Evolutionary conservation across 2,888 invertebrate genomes (phyloP), one percentile per base, ranked within the genome.

Genomic region (Trisateles emortualis): DNA sequence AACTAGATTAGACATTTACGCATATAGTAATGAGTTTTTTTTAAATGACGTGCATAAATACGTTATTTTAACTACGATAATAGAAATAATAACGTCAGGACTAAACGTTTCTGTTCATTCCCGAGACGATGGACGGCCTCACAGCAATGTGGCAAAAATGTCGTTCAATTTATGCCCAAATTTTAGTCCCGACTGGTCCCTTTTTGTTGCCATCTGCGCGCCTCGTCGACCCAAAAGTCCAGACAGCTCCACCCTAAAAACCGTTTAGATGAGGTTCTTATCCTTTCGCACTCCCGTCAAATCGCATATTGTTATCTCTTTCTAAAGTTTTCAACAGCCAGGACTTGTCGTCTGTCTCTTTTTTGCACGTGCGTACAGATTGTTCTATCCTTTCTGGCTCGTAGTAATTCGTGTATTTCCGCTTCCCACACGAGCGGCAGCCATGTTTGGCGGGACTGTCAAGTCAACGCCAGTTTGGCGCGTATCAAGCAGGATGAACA

Each of bases 171-270:
- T 91, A 90, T 90, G 81, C 88, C 88, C 86, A 86, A 91, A 90
- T 86, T 88, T 87, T 84, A 79, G 85, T 81, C 86, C 83, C 78
- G 87, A 81, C 86, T 83, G 83, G 84, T 87, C 88, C 89, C 90
- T 92, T 92, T 91, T 90, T 91, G 90, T 89, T 87, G 78, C 86
- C 92, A 92, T 92, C 91, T 92, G 92, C 91, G 85, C 84, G 83
- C 80, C 83, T 82, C 80, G 79, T 78, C 84, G 81, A 75, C 81
- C 84, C 86, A 76, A 86, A 84, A 86, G 79, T 89, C 90, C 90
- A 91, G 90, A 91, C 92, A 88, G 88, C 92, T 92, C 92, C 92
- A 92, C 92, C 92, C 92, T 91, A 90, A 90, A 89, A 91, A 90
- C 88, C 83, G 87, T 89, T 91, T 90, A 88, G 83, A 82, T 77